Conservation (phyloP, 1,140 invertebrate genomes). For the Drosophila lacteicornis region DNA sequence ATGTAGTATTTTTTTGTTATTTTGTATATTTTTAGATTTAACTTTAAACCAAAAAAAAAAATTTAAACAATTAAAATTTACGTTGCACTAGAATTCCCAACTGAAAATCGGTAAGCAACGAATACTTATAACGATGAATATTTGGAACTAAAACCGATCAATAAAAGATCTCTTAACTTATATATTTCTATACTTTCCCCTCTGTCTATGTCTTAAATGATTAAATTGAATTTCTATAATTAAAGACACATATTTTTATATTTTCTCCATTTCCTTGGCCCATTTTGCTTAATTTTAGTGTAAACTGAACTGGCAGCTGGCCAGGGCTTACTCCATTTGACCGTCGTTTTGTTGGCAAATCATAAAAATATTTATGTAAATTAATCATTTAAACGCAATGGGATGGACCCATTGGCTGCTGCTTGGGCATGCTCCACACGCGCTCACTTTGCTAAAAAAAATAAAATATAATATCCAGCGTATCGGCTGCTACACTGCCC, state of each 20-base stretch:
- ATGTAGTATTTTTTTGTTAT: not conserved
- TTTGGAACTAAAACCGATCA: too few species aligned
- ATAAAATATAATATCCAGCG: conserved; percentile 28
- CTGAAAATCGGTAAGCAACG: too few species aligned
- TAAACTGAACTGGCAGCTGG: conserved; percentile 35
- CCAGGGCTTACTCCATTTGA: conserved; percentile 33
- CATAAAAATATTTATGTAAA: conserved; percentile 84
- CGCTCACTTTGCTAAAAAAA: conserved; percentile 60
- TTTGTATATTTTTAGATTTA: too few species aligned
- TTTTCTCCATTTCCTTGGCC: not conserved
- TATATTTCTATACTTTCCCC: not conserved
- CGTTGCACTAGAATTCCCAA: too few species aligned
- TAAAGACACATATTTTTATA: not conserved
- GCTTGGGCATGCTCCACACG: conserved; percentile 78
- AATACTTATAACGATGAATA: too few species aligned
- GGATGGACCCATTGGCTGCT: conserved; percentile 68
- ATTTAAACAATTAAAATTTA: too few species aligned
- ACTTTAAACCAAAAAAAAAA: too few species aligned
- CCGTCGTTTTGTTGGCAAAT: conserved; percentile 71
- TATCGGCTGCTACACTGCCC: conserved; percentile 34
- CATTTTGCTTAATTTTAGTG: conserved; percentile 11
- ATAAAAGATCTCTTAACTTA: not conserved
- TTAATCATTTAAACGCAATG: conserved; percentile 82
- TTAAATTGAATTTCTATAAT: not conserved
- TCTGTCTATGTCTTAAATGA: not conserved